Evolutionary conservation across 2,113 vertebrate genomes (phyloP), one percentile per base, ranked within the genome.

Genomic region (Sisor rabdophorus): DNA sequence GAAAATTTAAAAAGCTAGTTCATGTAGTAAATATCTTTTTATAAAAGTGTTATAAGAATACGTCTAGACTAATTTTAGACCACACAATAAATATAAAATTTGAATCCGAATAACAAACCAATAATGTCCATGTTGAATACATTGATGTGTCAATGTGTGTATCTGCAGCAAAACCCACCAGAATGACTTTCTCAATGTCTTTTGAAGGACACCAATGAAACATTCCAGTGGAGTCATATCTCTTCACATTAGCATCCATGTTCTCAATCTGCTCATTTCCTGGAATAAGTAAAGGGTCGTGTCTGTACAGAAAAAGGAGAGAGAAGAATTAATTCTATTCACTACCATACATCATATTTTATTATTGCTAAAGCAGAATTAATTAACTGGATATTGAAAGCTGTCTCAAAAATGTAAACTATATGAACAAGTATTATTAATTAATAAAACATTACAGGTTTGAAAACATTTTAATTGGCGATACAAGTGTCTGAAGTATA

Each of bases 191-290:
- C 89, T 99, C 97, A 36, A 99, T 98, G 54, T 98, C 97, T 87
- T 97, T 98, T 85, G 95, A 91, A 16, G 95, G 95, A 71, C 95
- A 98, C 97, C 97, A 99, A 87, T 99, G 97, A 92, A 99, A 99
- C 97, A 99, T 99, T 85, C 97, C 97, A 0, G 97, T 99, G 60
- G 97, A 98, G 87, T 99, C 97, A 0, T 99, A 99, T 88, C 94
- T 95, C 92, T 99, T 99, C 89, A 98, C 94, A 3, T 93, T 98
- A 87, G 94, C 93, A 87, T 99, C 97, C 95, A 98, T 98, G 90
- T 95, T 97, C 87, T 99, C 97, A 44, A 98, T 96, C 90, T 98
- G 95, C 67, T 98, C 97, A 0, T 97, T 98, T 81, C 94, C 95
- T 67, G 96, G 95, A 89, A 98, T 95, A 81, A 95, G 93, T 84